phyloP scores from a whole-genome alignment of 2,888 invertebrate genomes.

The Hirudinaria manillensis region DNA sequence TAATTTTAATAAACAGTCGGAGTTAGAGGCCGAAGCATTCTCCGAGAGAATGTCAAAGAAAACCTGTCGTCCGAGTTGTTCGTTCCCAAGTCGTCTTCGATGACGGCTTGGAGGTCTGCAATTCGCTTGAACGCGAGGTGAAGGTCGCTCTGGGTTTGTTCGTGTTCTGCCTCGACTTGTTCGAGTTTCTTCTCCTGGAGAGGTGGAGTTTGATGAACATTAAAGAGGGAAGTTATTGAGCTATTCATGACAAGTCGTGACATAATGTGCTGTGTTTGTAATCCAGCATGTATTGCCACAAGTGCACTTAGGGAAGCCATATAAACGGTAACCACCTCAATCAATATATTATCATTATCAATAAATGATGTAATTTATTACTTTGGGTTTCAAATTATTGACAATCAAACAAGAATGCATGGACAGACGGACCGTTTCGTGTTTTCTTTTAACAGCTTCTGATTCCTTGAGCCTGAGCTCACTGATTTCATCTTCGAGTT shows the following conservation, averaged over 20 bases:
- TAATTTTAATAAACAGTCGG: no score
- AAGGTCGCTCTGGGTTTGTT: conserved; percentile 63
- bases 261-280: no score
- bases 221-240: not conserved
- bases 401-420: not conserved
- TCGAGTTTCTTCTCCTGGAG: conserved; percentile 52
- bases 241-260: no score
- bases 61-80: conserved; percentile 17
- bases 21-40: not conserved
- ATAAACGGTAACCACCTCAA: not conserved
- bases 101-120: conserved; percentile 82
- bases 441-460: conserved; percentile 20
- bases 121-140: conserved; percentile 81
- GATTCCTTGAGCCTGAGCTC: conserved; percentile 19
- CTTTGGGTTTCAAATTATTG: no score
- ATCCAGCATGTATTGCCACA: not conserved
- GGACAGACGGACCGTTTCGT: conserved; percentile 25
- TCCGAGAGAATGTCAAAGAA: not conserved
- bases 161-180: conserved; percentile 53
- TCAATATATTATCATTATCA: not conserved
- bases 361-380: no score
- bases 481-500: conserved; percentile 14
- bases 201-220: not conserved
- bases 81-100: conserved; percentile 62
- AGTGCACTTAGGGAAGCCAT: not conserved